Evolutionary conservation across 92 coral and sea anemone genomes (phyloP).

Genomic region (Plumapathes pennacea): DNA sequence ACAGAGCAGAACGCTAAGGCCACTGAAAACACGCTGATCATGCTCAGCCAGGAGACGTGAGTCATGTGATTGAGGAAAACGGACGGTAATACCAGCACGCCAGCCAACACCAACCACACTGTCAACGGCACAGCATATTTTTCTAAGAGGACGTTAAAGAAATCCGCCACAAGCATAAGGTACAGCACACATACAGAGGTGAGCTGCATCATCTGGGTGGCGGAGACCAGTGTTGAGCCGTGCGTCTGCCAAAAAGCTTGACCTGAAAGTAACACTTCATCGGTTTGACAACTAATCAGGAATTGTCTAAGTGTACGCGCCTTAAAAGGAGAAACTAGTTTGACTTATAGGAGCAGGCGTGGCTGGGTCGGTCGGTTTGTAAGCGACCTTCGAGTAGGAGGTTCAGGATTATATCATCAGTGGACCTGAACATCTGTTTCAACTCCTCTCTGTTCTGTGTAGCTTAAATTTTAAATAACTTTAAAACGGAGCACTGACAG

Average conservation of each 20-base stretch:
- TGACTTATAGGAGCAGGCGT: no score
- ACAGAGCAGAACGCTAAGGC: slow-evolving; percentile 76
- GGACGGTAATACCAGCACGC: slow-evolving; percentile 79
- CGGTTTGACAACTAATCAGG: no score
- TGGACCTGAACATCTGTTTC: no score
- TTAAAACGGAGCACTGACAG: no score
- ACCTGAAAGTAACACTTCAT: no score
- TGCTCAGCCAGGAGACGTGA: slow-evolving; percentile 95
- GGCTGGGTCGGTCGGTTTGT: no score
- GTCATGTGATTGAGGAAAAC: slow-evolving; percentile 87
- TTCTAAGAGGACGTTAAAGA: slow-evolving; percentile 90
- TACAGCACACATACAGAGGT: slow-evolving; percentile 96
- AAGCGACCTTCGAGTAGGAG: no score
- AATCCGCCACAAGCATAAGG: slow-evolving; percentile 92
- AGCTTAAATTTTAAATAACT: no score
- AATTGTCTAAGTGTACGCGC: no score
- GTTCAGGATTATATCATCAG: no score
- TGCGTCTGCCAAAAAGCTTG: slow-evolving; percentile 86
- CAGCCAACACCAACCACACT: slow-evolving; percentile 86
- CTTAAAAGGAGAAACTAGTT: no score
- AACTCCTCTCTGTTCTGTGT: no score
- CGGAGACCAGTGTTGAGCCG: slow-evolving; percentile 76
- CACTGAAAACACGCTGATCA: slow-evolving; percentile 96
- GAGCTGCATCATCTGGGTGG: slow-evolving; percentile 90
- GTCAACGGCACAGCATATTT: slow-evolving; percentile 66